Base-by-base conservation (phyloP, 2,113 vertebrate genomes). In the Jaculus jaculus region DNA sequence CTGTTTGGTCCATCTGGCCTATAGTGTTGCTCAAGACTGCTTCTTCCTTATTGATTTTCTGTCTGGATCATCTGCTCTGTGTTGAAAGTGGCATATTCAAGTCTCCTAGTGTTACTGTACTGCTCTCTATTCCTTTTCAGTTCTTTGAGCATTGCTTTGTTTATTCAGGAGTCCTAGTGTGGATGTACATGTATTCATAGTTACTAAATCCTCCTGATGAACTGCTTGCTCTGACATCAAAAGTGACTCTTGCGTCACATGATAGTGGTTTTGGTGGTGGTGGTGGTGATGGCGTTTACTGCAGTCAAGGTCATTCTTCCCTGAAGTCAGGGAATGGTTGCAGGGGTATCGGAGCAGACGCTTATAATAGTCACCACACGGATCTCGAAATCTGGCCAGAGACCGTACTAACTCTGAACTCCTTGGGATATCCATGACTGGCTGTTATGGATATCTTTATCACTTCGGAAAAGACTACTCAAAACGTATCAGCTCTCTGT, bases 41-140 rank as follows among this genome's bases (percentile, higher is more conserved):
- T 51, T 61, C 81, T 69, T 26, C 71, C 23, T 75, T 66, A 83
- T 75, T 83, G 61, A 88, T 83, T 83, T 89, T 47, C 85, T 89
- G 69, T 74, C 32, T 69, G 5, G 37, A 47, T 69, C 28, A 75
- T 60, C 42, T 63, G 68, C 28, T 80, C 42, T 60, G 24, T 60
- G 34, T 47, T 42, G 23, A 68, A 81, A 81, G 68, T 42, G 28
- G 18, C 72, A 21, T 60, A 47, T 69, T 68, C 34, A 83, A 61
- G n/a, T 60, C 17, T n/a, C 42, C 65, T 69, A 75, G 18, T 69
- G 12, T 66, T 58, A 73, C 10, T 37, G 51, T 71, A 34, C 13
- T 60, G 30, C 71, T 88, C 2, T 65, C 58, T 21, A 66, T 34
- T 37, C 47, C 69, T 89, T 24, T 71, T 77, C 30, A 71, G 78